Base-by-base conservation (phyloP, 2,797 vertebrate species). In the Xerus rutilus region DNA sequence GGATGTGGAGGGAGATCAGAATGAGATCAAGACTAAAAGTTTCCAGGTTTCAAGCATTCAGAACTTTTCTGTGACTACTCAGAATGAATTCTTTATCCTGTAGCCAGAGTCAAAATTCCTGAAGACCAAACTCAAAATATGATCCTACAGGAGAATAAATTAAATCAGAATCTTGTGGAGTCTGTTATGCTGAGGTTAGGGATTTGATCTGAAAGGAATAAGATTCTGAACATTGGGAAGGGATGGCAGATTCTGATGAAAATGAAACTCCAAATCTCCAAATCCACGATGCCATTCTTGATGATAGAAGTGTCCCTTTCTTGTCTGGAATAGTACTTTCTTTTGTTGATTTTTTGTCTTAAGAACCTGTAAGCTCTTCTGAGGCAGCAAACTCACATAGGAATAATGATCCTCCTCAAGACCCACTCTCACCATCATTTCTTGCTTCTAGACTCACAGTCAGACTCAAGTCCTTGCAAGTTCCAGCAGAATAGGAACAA, bases 391-490 rank as follows among this genome's bases (percentile, higher is more conserved):
- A 77, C 25, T 49, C 20, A 7, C 11, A 72, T 39, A 25, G 12
- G 59, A 5, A 77, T n/a, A 67, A 82, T 18, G 1, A 49, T 64
- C 2, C 32, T 77, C 18, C 52, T 78, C 32, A 39, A 69, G 39
- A 81, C 5, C 45, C 47, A 32, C 1, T 23, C 1, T 74, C 0
- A 10, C 7, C 23, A 45, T n/a, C 13, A 30, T 0, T 28, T 3
- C 23, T 23, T 59, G 15, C 9, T 77, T 85, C n/a, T 62, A 65
- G n/a, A 39, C 30, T 25, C 49, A 43, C 5, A 73, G 15, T 45
- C 25, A 65, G 39, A 69, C 25, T 70, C 47, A 79, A 78, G 47
- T 35, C 21, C 57, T 43, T 54, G 25, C 3, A 87, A 43, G 64
- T 21, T n/a, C 39, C 13, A 78, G 28, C 21, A 57, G 10, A 30